Percentiles rank a stretch among this genome's conserved stretches.
Evolutionary conservation across 2,113 vertebrate species (phyloP).

Genomic region (Muntiacus muntjak): DNA sequence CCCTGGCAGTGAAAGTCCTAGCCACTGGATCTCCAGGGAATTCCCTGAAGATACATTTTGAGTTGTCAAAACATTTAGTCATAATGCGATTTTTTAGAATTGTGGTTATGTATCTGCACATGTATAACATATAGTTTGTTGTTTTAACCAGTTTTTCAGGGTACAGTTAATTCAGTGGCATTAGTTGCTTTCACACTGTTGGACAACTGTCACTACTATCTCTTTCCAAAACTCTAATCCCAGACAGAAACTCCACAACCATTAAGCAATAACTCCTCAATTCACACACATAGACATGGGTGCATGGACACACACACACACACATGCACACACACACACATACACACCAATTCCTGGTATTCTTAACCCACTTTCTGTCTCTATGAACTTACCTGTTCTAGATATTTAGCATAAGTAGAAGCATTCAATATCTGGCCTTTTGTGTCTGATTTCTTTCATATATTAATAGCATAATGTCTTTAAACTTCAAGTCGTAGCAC

Average conservation of each 20-base stretch:
- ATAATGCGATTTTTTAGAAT: not conserved
- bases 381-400: not conserved
- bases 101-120: not conserved
- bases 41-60: not conserved
- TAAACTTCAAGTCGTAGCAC: not conserved
- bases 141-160: not conserved
- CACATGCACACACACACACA: too few species aligned
- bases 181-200: not conserved
- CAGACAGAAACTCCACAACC: not conserved
- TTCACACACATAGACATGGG: accelerated
- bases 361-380: not conserved
- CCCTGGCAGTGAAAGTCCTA: not conserved
- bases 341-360: too few species aligned
- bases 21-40: not conserved
- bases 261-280: not conserved
- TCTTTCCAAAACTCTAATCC: not conserved
- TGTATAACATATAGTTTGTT: not conserved
- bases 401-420: not conserved
- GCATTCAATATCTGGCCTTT: not conserved
- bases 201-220: not conserved
- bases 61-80: not conserved
- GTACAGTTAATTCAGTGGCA: not conserved
- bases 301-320: accelerated
- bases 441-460: not conserved
- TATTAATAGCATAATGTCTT: not conserved